Evolutionary conservation across 2,888 invertebrate species (phyloP), one percentile per base, ranked within the genome.

Genomic region (Rhingia campestris): DNA sequence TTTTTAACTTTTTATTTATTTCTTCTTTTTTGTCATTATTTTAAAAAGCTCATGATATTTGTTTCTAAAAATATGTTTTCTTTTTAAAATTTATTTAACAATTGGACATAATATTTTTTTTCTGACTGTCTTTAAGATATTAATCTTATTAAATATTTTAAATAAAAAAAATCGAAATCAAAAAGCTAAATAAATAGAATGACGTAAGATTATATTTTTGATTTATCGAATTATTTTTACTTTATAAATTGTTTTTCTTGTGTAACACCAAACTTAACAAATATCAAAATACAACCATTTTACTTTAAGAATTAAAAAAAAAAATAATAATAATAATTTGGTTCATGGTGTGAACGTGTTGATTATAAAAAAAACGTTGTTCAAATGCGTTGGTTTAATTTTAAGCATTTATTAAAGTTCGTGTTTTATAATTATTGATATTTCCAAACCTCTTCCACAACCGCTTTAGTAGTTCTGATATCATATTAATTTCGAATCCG

Each of bases 41-140:
- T 59, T 64, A 74, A 80, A 41, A 84, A 84, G 84, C 84, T 84
- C 84, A 73, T 84, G 66, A 69, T 74, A 74, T 80, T 80, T 74
- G 67, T 69, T 49, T 63, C 72, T 80, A 73, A 80, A 73, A 66
- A 53, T 51, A 30, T 51, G 4, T 51, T 58, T 32, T 54, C 33
- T 59, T 66, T 82, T 54, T 79, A 72, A 35, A 63, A 72, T 54
- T 45, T 63, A 64, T 64, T 63, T 54, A 80, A 84, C 84, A 80
- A 66, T 75, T 80, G 84, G 84, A 79, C 84, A 75, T 73, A 39
- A 47, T 64, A 37, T 53, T 74, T 67, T 9, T 30, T 49, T 39
- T 37, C 58, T 12, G 39, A 59, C 7, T 4, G 33, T 14, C 14
- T 39, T 14, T 54, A 56, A 58, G 41, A 82, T 22, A 22, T 22